Evolutionary conservation across 2,888 invertebrate genomes (phyloP).

Genomic region (Plebejus anna): DNA sequence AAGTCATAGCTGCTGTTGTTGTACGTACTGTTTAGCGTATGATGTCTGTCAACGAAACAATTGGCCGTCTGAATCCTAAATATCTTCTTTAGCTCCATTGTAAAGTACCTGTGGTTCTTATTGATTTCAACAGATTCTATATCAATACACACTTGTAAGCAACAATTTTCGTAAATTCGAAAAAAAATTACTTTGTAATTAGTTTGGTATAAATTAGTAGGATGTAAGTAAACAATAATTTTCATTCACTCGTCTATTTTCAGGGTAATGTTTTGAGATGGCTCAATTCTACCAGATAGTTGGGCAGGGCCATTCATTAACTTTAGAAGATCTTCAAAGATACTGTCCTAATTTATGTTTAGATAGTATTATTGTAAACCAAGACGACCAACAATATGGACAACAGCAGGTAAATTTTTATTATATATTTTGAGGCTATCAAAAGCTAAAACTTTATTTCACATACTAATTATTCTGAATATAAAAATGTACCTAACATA

Average conservation of each 20-base stretch:
- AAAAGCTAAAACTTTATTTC: neutral
- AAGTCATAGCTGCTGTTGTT: constrained; percentile 65
- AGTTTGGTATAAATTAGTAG: neutral
- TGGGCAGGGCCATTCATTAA: constrained; percentile 76
- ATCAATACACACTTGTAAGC: neutral
- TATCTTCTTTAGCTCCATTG: constrained; percentile 22
- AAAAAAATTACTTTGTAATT: neutral
- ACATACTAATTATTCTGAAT: neutral
- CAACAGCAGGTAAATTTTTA: constrained; percentile 64
- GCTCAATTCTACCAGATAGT: constrained; percentile 86
- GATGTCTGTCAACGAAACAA: constrained; percentile 59
- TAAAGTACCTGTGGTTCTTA: constrained; percentile 5
- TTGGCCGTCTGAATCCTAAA: constrained; percentile 41
- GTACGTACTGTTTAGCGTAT: constrained; percentile 64
- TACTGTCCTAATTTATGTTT: constrained; percentile 82
- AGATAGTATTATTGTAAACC: constrained; percentile 73
- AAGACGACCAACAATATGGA: constrained; percentile 73
- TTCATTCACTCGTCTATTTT: constrained; percentile 39
- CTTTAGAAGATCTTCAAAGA: constrained; percentile 81
- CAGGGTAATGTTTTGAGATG: constrained; percentile 78
- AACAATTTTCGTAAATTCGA: constrained; percentile 16
- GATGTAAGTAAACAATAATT: constrained; percentile 18
- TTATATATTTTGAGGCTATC: neutral
- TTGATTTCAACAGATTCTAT: constrained; percentile 1
- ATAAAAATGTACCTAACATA: neutral